Base-by-base conservation (phyloP, 2,888 invertebrate species). In the Pseudococcus jackbeardsleyi region DNA sequence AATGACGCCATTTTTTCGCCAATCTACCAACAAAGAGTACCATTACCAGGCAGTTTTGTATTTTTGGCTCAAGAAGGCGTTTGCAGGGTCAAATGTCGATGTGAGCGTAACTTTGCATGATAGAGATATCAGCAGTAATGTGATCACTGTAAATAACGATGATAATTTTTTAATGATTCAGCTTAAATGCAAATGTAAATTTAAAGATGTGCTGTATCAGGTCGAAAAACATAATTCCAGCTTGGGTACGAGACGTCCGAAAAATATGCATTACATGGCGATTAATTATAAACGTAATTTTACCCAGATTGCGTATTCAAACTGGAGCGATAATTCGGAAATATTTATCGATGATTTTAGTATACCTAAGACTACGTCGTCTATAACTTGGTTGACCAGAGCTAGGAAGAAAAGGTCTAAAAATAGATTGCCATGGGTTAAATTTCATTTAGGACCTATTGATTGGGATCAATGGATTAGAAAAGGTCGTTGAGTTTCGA, bases 201-300 rank as follows among this genome's bases (percentile, higher is more conserved):
- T 72, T 33, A 33, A 72, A 12, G 33, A 72, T 5, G 15, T 72
- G 3, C 68, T 72, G 4, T 6, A 33, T 12, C 68, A 72, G 26
- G 68, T 33, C 2, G 9, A 15, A 11, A 26, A 12, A 0, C 68
- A 72, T 33, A 33, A 15, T 26, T 72, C 26, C 3, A 72, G 68
- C 15, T 72, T 72, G 6, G 33, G 3, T 33, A 3, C 9, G 9
- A 26, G 12, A 26, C 0, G 6, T 2, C 33, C 33, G 9, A 2
- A 33, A 33, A 33, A 2, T 3, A 33, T 72, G 12, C 68, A 72
- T 72, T 72, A 72, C 11, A 1, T 72, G 33, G 68, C 68, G 33
- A 72, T 72, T 26, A 72, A 72, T 72, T 72, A 72, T 15, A 72
- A 72, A 72, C 68, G 68, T 72, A 72, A 72, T 72, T 72, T 72